A percentile compares a stretch with the other conserved stretches of the same genome.
Conservation (phyloP, 2,113 vertebrate genomes). For the Struthio camelus region DNA sequence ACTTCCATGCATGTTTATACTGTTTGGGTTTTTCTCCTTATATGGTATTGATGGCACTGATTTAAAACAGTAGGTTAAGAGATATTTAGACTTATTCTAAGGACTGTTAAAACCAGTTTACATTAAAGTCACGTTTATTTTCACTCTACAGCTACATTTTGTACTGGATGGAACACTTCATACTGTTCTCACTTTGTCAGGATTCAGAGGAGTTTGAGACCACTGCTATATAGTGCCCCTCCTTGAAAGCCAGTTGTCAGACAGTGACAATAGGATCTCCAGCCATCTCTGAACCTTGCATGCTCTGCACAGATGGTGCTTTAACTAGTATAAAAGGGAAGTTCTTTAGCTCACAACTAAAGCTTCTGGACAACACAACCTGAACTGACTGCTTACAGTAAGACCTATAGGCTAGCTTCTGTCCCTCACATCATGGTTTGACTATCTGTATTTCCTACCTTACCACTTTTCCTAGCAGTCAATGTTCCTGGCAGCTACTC, state of each 20-base stretch:
- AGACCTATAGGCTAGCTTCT: neutral
- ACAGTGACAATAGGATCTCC: neutral
- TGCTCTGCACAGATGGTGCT: neutral
- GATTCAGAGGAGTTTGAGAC: neutral
- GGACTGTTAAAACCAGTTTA: neutral
- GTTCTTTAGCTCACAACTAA: neutral
- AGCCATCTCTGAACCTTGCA: neutral
- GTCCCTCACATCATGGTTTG: neutral
- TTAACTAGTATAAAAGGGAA: neutral
- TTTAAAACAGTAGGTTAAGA: neutral
- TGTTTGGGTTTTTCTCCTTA: neutral
- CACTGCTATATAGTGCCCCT: neutral
- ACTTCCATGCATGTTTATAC: conserved; percentile 28
- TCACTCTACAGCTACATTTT: neutral
- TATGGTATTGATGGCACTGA: conserved; percentile 23
- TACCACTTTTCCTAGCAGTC: neutral
- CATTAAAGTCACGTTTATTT: conserved; percentile 55
- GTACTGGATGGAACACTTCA: neutral
- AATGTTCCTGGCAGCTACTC: neutral
- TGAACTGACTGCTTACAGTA: neutral
- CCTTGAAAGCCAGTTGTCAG: neutral
- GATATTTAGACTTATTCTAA: neutral
- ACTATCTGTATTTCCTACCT: neutral
- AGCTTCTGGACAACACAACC: neutral
- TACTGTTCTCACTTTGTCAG: neutral